A percentile compares a stretch with the other conserved stretches of the same genome.
These are phyloP conservation scores for Cairina moschata DNA, from an alignment of 2,113 vertebrate genomes.

Conservation along the genomic window DNA sequence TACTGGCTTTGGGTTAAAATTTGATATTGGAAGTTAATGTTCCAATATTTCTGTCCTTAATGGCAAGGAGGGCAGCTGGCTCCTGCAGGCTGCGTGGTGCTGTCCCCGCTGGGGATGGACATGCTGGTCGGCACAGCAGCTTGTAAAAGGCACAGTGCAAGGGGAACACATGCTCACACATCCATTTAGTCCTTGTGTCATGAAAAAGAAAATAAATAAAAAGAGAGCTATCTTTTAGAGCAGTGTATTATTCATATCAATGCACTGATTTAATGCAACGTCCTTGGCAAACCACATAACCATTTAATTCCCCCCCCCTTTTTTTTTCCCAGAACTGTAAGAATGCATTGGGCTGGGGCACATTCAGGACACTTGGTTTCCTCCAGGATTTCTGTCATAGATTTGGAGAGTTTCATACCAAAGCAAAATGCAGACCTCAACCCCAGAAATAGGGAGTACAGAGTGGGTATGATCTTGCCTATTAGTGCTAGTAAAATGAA, in stretches of 20 bases:
- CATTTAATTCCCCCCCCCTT: not conserved
- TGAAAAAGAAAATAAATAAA: not conserved
- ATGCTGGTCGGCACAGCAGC: not conserved
- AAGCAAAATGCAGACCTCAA: not conserved
- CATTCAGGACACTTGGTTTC: not conserved
- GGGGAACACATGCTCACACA: slow-evolving; percentile 46
- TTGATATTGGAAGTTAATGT: slow-evolving; percentile 49
- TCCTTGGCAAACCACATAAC: not conserved
- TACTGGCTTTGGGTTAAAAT: slow-evolving; percentile 81
- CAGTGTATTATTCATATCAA: not conserved
- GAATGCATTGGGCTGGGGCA: not conserved
- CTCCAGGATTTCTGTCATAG: fast-evolving
- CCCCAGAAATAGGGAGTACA: not conserved
- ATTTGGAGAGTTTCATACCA: not conserved
- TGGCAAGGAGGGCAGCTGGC: slow-evolving; percentile 22
- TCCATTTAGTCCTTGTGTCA: slow-evolving; percentile 5
- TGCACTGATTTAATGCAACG: not conserved
- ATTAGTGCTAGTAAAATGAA: fast-evolving
- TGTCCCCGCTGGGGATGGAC: not conserved
- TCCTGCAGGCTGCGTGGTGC: not conserved
- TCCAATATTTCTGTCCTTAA: not conserved
- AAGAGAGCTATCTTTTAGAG: not conserved
- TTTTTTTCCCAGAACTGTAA: not conserved
- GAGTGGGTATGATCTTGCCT: not conserved
- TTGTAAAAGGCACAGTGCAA: slow-evolving; percentile 50